These are phyloP conservation scores for Trematomus bernacchii DNA, from an alignment of 2,797 vertebrate species.

Conservation along the genomic window DNA sequence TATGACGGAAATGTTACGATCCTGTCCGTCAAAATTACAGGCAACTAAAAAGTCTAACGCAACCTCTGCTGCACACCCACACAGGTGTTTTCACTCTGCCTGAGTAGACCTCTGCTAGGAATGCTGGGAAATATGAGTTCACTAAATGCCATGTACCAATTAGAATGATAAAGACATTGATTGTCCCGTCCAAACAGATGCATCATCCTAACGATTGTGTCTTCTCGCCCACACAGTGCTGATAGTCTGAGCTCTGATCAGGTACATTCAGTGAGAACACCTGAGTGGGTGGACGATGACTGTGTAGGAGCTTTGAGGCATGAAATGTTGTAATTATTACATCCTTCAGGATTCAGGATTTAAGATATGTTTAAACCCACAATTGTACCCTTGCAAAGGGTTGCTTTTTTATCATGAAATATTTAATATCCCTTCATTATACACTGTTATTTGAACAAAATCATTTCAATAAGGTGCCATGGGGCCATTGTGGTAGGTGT, in stretches of 20 bases:
- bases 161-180: neutral
- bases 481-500: neutral
- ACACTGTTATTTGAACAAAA: neutral
- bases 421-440: neutral
- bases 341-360: neutral
- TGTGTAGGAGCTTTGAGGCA: neutral
- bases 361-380: neutral
- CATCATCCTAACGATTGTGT: neutral
- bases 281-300: constrained; percentile 2
- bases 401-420: neutral
- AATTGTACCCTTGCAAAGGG: neutral
- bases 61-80: neutral
- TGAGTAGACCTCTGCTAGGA: neutral
- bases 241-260: constrained; percentile 2
- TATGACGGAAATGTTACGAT: too few relatives aligned
- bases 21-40: too few relatives aligned
- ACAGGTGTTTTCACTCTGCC: neutral
- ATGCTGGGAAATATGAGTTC: constrained; percentile 1
- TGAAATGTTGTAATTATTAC: neutral
- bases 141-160: neutral
- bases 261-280: constrained; percentile 3
- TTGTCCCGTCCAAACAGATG: neutral
- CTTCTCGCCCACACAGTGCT: neutral
- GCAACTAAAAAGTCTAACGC: too few relatives aligned
- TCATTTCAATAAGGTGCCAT: neutral